Evolutionary conservation across 1,140 invertebrate species (phyloP).

Genomic region (Acromyrmex heyeri): DNA sequence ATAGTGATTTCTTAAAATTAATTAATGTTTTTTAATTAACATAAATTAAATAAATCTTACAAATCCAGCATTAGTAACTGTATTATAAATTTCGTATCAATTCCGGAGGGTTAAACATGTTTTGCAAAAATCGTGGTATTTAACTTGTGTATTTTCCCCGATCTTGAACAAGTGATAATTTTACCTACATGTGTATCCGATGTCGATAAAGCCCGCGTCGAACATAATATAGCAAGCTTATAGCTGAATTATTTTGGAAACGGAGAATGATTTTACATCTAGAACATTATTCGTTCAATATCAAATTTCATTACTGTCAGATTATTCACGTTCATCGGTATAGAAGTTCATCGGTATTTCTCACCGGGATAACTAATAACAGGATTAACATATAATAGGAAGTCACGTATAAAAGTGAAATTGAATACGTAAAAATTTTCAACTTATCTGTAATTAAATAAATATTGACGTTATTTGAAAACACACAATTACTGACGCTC

Average conservation of each 20-base stretch:
- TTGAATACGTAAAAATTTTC: neutral
- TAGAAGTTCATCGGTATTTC: neutral
- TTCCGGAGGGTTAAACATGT: neutral
- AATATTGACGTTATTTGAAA: slow-evolving; percentile 6
- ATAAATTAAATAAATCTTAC: too few species aligned
- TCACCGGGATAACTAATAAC: slow-evolving; percentile 18
- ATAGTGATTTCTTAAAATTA: too few species aligned
- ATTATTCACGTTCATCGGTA: neutral
- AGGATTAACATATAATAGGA: slow-evolving; percentile 16
- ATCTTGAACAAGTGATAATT: neutral
- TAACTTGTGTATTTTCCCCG: neutral
- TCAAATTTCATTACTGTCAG: neutral
- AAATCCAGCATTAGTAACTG: too few species aligned
- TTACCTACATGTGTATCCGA: neutral
- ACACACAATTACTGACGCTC: neutral
- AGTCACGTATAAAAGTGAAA: slow-evolving; percentile 8
- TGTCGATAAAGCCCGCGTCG: slow-evolving; percentile 23
- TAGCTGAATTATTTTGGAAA: slow-evolving; percentile 29
- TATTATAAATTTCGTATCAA: too few species aligned
- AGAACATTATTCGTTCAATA: slow-evolving; percentile 13
- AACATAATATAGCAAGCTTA: neutral
- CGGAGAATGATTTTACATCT: slow-evolving; percentile 31
- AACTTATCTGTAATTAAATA: neutral
- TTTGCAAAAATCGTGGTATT: slow-evolving; percentile 1
- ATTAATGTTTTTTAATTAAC: too few species aligned